These are phyloP conservation scores for Chaunax sp. DNA, from an alignment of 2,797 vertebrate genomes.

Conservation along the genomic window DNA sequence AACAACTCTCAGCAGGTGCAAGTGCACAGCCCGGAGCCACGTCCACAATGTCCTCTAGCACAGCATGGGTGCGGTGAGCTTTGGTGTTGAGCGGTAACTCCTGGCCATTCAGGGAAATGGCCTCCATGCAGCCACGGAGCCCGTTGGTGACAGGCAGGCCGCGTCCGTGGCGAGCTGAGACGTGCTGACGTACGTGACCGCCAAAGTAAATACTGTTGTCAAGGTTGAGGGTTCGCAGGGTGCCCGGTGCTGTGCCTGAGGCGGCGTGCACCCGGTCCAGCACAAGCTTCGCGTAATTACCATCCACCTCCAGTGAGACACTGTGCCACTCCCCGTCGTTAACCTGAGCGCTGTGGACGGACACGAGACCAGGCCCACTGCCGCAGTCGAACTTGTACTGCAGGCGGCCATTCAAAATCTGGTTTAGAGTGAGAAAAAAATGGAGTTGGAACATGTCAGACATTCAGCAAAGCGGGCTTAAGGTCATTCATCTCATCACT, in stretches of 20 bases:
- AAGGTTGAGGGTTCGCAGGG: slow-evolving; percentile 94
- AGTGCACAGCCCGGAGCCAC: slow-evolving; percentile 89
- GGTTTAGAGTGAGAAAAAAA: background rate
- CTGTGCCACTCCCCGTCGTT: slow-evolving; percentile 98
- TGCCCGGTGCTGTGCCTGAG: slow-evolving; percentile 94
- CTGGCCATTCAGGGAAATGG: slow-evolving; percentile 90
- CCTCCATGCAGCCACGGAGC: slow-evolving; percentile 94
- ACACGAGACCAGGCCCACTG: slow-evolving; percentile 95
- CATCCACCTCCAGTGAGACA: slow-evolving; percentile 93
- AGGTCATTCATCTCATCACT: slow-evolving; percentile 15
- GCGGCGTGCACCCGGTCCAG: slow-evolving; percentile 95
- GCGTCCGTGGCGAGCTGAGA: slow-evolving; percentile 82
- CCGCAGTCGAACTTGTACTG: slow-evolving; percentile 99
- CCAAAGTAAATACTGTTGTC: slow-evolving; percentile 94
- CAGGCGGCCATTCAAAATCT: slow-evolving; percentile 95
- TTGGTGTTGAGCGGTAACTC: slow-evolving; percentile 93
- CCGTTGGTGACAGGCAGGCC: slow-evolving; percentile 89
- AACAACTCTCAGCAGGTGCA: slow-evolving; percentile 87
- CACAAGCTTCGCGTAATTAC: slow-evolving; percentile 94
- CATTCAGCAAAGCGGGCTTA: background rate
- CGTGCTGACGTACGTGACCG: slow-evolving; percentile 89
- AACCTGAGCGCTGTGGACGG: slow-evolving; percentile 94
- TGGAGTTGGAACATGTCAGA: background rate
- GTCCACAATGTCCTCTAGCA: slow-evolving; percentile 92
- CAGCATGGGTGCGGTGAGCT: slow-evolving; percentile 82